Evolutionary conservation across 2,113 vertebrate species (phyloP), one percentile per base, ranked within the genome.

Genomic region (Lophura nycthemera): DNA sequence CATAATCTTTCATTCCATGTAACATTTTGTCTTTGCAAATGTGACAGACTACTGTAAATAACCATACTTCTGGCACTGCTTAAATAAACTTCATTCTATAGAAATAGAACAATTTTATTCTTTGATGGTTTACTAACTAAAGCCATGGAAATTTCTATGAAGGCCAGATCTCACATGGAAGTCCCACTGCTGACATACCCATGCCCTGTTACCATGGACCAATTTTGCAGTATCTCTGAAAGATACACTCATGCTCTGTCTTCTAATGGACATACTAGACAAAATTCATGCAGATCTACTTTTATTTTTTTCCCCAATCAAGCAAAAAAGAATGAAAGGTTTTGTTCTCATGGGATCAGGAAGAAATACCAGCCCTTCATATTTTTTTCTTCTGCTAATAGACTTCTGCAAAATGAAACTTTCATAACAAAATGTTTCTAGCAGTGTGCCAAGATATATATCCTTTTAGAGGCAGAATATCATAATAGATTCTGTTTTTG

Each of bases 371-470:
- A 70, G 7, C 5, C 34, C 50, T 70, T 65, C 32, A 5, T 22
- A 38, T 38, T 43, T 84, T 20, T 18, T 11, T n/a, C 48, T 70
- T 36, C 21, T 3, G 6, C 5, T 5, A 24, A 7, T 0, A 76
- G 25, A 4, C 32, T 7, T 38, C 2, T 57, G 17, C 11, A 79
- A 91, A 74, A 59, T 12, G 40, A 48, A 86, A 25, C 8, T 50
- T 91, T 18, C 3, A 25, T 15, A 42, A n/a, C 6, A 8, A 20
- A 50, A 11, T 5, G 2, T 11, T 85, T 60, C 66, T 29, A 22
- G 25, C 16, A 43, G 4, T 21, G 34, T 29, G 47, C 36, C 29
- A 67, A 54, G 34, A 40, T 2, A 50, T 0, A 47, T 0, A 17
- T 6, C 10, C 69, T 73, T 59, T 6, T 14, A 80, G 73, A 80